Conservation (phyloP, 2,888 invertebrate species). For the Hyles lineata region DNA sequence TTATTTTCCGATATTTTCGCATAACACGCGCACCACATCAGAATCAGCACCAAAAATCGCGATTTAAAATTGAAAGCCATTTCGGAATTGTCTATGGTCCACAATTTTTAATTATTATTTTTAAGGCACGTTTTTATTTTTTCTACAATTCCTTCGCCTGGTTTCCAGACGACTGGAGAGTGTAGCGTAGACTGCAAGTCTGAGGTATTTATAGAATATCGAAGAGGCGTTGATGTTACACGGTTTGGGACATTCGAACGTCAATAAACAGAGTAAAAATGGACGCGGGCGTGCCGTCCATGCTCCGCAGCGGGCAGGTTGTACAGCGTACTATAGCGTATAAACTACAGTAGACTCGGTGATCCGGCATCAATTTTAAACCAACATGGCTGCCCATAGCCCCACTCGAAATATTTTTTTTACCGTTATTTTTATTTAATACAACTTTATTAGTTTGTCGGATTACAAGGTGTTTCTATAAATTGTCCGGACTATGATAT, state of each 20-base stretch:
- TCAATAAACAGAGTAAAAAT: conserved; percentile 38
- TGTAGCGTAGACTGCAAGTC: conserved; percentile 62
- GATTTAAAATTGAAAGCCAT: conserved; percentile 47
- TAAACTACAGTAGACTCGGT: too few relatives aligned
- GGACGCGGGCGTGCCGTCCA: conserved; percentile 6
- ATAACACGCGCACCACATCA: conserved; percentile 50
- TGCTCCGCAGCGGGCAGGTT: not conserved
- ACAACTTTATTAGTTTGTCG: too few relatives aligned
- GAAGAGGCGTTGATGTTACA: conserved; percentile 53
- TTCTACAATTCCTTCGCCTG: conserved; percentile 33
- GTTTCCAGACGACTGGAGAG: conserved; percentile 65
- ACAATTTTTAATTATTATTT: conserved; percentile 22
- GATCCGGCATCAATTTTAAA: too few relatives aligned
- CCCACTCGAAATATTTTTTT: too few relatives aligned
- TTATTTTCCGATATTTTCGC: conserved; percentile 57
- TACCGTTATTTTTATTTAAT: too few relatives aligned
- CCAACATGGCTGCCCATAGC: too few relatives aligned
- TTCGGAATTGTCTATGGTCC: conserved; percentile 36
- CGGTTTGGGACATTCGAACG: conserved; percentile 40
- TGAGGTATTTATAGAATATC: conserved; percentile 59
- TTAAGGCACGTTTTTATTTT: conserved; percentile 35
- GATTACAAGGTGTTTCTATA: too few relatives aligned
- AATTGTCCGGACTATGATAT: too few relatives aligned
- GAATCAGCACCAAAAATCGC: conserved; percentile 52
- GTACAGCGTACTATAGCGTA: too few relatives aligned